These are phyloP conservation scores for Calephelis virginiensis DNA, from an alignment of 1,140 invertebrate species.

Conservation along the genomic window DNA sequence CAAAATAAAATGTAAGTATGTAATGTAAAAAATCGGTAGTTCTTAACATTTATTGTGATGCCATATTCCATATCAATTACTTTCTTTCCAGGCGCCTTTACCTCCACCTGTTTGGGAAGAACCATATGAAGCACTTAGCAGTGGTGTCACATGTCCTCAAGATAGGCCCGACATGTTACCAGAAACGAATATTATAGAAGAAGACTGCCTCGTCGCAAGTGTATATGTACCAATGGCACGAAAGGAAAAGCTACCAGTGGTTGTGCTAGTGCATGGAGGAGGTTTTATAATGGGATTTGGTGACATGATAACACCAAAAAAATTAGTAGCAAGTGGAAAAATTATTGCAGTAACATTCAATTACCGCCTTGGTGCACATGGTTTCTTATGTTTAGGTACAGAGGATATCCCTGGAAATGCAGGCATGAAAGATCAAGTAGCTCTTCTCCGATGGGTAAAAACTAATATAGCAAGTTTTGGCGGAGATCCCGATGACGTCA, in stretches of 20 bases:
- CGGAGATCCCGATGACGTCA: constrained; percentile 49
- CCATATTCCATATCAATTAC: constrained; percentile 6
- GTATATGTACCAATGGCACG: constrained; percentile 50
- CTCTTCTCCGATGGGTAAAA: constrained; percentile 46
- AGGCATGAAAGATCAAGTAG: constrained; percentile 53
- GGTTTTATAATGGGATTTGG: constrained; percentile 30
- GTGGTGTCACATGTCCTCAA: constrained; percentile 47
- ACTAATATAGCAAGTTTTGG: constrained; percentile 51
- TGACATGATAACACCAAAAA: constrained; percentile 26
- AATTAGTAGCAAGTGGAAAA: constrained; percentile 27
- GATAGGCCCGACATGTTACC: neutral
- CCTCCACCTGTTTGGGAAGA: constrained; percentile 39
- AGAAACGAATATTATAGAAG: constrained; percentile 26
- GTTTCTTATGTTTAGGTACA: constrained; percentile 42
- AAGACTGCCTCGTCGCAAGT: constrained; percentile 57
- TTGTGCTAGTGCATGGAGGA: constrained; percentile 41
- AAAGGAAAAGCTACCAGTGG: constrained; percentile 47
- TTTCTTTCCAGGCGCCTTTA: constrained; percentile 40
- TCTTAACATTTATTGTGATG: too few species aligned
- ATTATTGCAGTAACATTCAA: constrained; percentile 34
- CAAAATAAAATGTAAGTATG: too few species aligned
- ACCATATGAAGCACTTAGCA: constrained; percentile 43
- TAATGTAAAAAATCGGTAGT: too few species aligned
- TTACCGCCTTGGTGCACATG: constrained; percentile 34
- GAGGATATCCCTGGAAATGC: constrained; percentile 46